phyloP scores from a whole-genome alignment of 2,888 invertebrate species.

The Agonum fuliginosum region DNA sequence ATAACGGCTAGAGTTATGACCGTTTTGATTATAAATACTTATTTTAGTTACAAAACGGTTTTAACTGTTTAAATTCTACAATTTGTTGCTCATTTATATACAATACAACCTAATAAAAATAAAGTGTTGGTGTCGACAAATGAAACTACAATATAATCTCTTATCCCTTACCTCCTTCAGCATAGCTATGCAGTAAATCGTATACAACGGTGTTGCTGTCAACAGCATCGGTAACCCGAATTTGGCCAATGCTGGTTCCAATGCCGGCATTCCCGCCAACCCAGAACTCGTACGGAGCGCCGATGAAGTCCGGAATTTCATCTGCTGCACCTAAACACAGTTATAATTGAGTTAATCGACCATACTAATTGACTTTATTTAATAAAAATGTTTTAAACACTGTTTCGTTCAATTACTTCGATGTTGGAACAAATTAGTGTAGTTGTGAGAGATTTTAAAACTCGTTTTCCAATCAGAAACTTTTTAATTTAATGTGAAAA shows the following conservation, averaged over 20 bases:
- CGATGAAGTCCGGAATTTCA: slow-evolving; percentile 85
- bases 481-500: too few relatives aligned
- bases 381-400: neutral
- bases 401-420: neutral
- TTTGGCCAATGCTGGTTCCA: slow-evolving; percentile 90
- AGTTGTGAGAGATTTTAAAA: neutral
- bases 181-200: slow-evolving; percentile 88
- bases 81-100: too few relatives aligned
- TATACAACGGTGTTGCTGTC: slow-evolving; percentile 81
- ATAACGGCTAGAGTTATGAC: too few relatives aligned
- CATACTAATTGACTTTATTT: slow-evolving; percentile 16
- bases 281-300: slow-evolving; percentile 93
- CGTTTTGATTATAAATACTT: too few relatives aligned
- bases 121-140: neutral
- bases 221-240: slow-evolving; percentile 83
- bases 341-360: slow-evolving; percentile 21
- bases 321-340: slow-evolving; percentile 72
- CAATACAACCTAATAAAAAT: too few relatives aligned
- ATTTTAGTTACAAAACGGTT: too few relatives aligned
- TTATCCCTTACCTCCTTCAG: slow-evolving; percentile 84
- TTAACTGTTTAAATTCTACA: too few relatives aligned
- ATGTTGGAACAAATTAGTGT: neutral
- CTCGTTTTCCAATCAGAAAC: too few relatives aligned
- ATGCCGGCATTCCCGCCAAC: slow-evolving; percentile 90
- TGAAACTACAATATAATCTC: slow-evolving; percentile 17